Conservation (phyloP, 2,113 vertebrate species). For the Dryoscopus gambensis region DNA sequence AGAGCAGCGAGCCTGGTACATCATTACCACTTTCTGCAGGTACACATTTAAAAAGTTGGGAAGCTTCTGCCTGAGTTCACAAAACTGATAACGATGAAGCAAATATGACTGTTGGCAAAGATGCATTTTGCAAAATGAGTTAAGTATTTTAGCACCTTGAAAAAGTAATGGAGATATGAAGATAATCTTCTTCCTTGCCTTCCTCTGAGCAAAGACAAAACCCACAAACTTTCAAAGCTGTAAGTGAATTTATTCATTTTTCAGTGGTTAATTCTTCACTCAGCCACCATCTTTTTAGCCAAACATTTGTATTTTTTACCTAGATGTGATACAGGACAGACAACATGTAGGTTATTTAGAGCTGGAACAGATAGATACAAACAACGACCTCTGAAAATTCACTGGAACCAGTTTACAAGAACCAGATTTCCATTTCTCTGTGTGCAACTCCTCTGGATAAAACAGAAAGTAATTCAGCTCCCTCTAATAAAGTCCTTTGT, state of each 20-base stretch:
- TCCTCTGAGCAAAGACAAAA: neutral
- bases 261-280: neutral
- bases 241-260: neutral
- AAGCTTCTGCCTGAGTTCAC: neutral
- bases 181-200: neutral
- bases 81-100: neutral
- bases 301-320: neutral
- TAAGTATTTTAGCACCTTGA: neutral
- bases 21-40: constrained; percentile 8
- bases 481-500: neutral
- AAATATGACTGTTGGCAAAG: neutral
- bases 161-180: neutral
- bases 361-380: neutral
- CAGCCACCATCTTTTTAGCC: neutral
- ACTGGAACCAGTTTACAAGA: neutral
- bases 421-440: neutral
- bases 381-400: neutral
- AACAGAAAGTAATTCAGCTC: neutral
- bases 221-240: neutral
- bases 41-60: neutral
- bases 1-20: neutral
- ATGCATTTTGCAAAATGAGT: neutral
- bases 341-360: neutral
- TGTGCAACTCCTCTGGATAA: neutral
- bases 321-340: neutral